Evolutionary conservation across 2,888 invertebrate genomes (phyloP), one percentile per base, ranked within the genome.

Genomic region (Craniophora ligustri): DNA sequence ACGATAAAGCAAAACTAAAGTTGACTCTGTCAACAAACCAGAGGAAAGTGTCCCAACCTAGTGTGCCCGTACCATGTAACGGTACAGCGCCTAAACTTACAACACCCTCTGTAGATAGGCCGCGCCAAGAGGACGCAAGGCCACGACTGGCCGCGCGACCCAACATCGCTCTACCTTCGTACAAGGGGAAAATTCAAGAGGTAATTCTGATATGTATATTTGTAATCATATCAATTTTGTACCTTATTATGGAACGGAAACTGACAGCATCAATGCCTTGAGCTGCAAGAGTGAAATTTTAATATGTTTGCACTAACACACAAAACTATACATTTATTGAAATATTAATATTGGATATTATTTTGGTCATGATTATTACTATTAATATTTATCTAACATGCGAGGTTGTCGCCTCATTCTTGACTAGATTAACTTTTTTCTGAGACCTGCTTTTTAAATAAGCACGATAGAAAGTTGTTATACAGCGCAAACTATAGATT

Each of bases 181-280:
- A 66, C 76, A 84, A 75, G 71, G 79, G 78, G 58, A 86, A 76
- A 74, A 66, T 79, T 61, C 85, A 84, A 83, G 91, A 92, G 92
- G 92, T 92, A 92, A 92, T 87, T 86, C 76, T 87, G 82, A 86
- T 91, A 83, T 87, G 89, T 82, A 85, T 83, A 80, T 85, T 90
- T 82, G 78, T 90, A 78, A 79, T 89, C 76, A 79, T 90, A 83
- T 87, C 89, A 67, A 85, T 90, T 63, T 72, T 90, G 68, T 89
- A 85, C 73, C 76, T 85, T 72, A 58, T 77, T 69, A 59, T 87
- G 63, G 86, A 81, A 79, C 78, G 84, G 50, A 79, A 78, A 70
- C 63, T 79, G 72, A 73, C 78, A 72, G 76, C 77, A 70, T 79
- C 63, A 63, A 63, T 80, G 71, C 75, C 75, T 71, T 86, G 75